Conservation (phyloP, 2,888 invertebrate genomes). For the Spilosoma lubricipeda region DNA sequence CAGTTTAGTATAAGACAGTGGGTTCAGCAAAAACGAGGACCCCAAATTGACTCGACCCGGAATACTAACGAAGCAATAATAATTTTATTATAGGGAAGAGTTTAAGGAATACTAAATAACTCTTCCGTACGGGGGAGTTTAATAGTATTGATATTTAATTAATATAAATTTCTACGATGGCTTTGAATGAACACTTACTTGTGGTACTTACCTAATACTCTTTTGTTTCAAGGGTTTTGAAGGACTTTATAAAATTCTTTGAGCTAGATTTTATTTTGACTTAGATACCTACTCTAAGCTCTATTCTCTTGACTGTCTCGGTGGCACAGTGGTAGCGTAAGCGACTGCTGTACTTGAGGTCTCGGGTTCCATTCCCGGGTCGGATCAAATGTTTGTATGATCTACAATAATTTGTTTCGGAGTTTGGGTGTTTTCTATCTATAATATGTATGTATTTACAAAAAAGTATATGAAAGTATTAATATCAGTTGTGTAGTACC, state of each 20-base stretch:
- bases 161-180: background rate
- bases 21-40: constrained; percentile 12
- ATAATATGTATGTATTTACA: too few species aligned
- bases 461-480: too few species aligned
- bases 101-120: background rate
- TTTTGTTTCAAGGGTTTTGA: background rate
- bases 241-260: background rate
- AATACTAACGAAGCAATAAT: constrained; percentile 19
- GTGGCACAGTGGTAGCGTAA: too few species aligned
- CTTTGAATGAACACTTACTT: background rate
- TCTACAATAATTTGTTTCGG: too few species aligned
- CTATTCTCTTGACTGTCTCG: too few species aligned
- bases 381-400: too few species aligned
- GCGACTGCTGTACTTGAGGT: too few species aligned
- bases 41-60: constrained; percentile 1
- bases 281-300: background rate
- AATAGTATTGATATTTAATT: background rate
- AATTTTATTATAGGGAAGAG: constrained; percentile 16
- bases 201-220: background rate
- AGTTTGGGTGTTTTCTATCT: too few species aligned
- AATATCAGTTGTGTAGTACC: too few species aligned
- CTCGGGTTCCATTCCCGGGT: too few species aligned
- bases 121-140: background rate
- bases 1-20: constrained; percentile 4
- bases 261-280: background rate